A percentile compares a stretch with the other conserved stretches of the same genome.
Conservation (phyloP, 1,140 invertebrate species). For the Euglossa dilemma region DNA sequence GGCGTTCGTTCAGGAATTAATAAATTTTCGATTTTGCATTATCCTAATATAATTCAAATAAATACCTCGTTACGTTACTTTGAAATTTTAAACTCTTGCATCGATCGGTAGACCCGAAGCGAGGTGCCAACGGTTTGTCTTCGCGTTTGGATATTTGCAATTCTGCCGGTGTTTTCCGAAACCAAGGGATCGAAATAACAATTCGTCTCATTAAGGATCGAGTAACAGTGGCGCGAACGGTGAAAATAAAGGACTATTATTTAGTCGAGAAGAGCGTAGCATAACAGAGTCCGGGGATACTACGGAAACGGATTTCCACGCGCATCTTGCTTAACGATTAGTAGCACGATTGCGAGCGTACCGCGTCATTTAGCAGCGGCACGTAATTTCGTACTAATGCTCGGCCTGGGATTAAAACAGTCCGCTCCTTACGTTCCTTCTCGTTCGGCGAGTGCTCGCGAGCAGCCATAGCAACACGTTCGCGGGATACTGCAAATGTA, state of each 20-base stretch:
- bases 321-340: background rate
- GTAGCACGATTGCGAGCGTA: background rate
- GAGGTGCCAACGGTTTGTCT: too few species aligned
- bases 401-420: background rate
- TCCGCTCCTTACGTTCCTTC: background rate
- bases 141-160: too few species aligned
- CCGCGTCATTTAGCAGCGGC: background rate
- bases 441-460: background rate
- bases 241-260: background rate
- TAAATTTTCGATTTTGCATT: too few species aligned
- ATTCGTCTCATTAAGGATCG: too few species aligned
- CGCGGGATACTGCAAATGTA: background rate
- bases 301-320: background rate
- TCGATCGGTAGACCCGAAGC: too few species aligned
- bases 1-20: too few species aligned
- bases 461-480: background rate
- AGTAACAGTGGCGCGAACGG: too few species aligned
- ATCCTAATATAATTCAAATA: too few species aligned
- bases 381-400: slow-evolving; percentile 20
- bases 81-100: too few species aligned
- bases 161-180: too few species aligned
- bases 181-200: too few species aligned
- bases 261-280: background rate
- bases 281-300: background rate
- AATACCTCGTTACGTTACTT: too few species aligned